phyloP scores from a whole-genome alignment of 2,888 invertebrate species.

The Scaptomyza caliginosa region DNA sequence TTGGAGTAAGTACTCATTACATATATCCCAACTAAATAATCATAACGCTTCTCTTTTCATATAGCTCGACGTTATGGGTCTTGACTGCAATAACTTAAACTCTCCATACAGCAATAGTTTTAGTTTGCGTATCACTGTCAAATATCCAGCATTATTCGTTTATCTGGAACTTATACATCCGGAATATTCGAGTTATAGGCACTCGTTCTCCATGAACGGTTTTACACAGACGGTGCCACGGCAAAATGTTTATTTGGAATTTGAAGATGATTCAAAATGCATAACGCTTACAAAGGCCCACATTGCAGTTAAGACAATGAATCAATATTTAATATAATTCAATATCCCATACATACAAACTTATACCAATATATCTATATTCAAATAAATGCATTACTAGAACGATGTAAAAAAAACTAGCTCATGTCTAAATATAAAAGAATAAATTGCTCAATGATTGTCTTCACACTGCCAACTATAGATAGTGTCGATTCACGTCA shows the following conservation, averaged over 20 bases:
- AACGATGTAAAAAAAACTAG: not conserved
- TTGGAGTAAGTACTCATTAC: slow-evolving; percentile 84
- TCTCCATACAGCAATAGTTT: slow-evolving; percentile 55
- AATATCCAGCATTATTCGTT: slow-evolving; percentile 81
- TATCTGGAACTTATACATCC: slow-evolving; percentile 78
- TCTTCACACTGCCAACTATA: slow-evolving; percentile 31
- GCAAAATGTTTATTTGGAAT: slow-evolving; percentile 76
- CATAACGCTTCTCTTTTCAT: not conserved
- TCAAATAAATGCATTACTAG: not conserved
- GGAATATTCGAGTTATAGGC: slow-evolving; percentile 40
- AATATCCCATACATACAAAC: not conserved
- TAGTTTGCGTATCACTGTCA: slow-evolving; percentile 68
- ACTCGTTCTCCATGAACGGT: slow-evolving; percentile 82
- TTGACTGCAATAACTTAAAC: slow-evolving; percentile 36
- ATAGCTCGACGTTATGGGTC: slow-evolving; percentile 49
- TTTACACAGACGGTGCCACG: slow-evolving; percentile 81
- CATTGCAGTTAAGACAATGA: slow-evolving; percentile 75
- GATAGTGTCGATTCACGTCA: slow-evolving; percentile 9
- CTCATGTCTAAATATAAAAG: slow-evolving; percentile 31
- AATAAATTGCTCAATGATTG: slow-evolving; percentile 32
- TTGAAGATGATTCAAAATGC: slow-evolving; percentile 57
- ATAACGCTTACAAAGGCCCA: slow-evolving; percentile 57
- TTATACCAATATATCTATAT: not conserved
- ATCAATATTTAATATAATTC: slow-evolving; percentile 68
- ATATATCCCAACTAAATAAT: not conserved